Base-by-base conservation (phyloP, 2,888 invertebrate genomes). In the Globia sparganii region DNA sequence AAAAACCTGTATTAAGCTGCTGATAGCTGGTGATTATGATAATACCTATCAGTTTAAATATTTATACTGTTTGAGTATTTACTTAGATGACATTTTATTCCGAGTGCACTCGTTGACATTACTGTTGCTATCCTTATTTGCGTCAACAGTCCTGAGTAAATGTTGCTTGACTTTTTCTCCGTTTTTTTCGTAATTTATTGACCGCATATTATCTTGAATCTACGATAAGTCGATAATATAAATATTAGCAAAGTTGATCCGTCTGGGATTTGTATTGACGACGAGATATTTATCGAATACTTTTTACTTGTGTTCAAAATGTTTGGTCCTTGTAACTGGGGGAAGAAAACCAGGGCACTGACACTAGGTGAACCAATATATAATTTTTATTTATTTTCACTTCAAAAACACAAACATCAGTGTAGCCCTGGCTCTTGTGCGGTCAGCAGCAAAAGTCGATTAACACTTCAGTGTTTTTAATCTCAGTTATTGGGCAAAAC, bases 221-320 rank as follows among this genome's bases (percentile, higher is more conserved):
- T 0, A 8, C 18, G 74, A 70, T 80, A 74, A 43, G 34, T 75
- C 8, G 18, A n/a, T 34, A 9, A 1, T 68, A 53, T 58, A 68
- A 81, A 81, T 81, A 82, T 81, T 81, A 13, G 31, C 53, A 40
- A 28, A 21, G 28, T 28, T 25, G 37, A 49, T 64, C 25, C 18
- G 18, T 64, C 28, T 43, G 18, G 25, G 31, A 28, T 74, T 49
- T 8, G 43, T 56, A 31, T 66, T 56, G 53, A 53, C 25, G 11
- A 40, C 40, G 40, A 40, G 40, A 11, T 40, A 40, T 11, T 40
- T 40, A 11, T 40, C 40, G 11, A 40, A 40, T 40, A 69, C 13
- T 6, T 25, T 46, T 37, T 70, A 25, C n/a, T 21, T 34, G n/a
- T 34, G 1, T 28, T n/a, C 4, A 13, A 43, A 25, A 34, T 40